Evolutionary conservation across 2,113 vertebrate species (phyloP).

Genomic region (Amblyornis subalaris): DNA sequence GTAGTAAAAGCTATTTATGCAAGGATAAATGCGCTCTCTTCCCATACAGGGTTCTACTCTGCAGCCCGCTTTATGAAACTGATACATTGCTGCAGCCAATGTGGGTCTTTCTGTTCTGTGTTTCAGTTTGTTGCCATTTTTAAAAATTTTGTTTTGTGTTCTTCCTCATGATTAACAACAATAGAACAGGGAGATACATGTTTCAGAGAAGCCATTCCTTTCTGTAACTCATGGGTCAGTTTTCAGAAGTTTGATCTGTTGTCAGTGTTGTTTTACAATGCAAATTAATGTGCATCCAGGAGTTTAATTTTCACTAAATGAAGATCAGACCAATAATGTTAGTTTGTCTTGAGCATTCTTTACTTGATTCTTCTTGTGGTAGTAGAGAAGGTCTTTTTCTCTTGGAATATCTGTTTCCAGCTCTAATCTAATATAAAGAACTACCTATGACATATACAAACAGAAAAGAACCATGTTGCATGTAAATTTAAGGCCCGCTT

Average conservation of each 20-base stretch:
- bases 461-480: neutral
- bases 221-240: neutral
- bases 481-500: neutral
- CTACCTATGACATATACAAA: neutral
- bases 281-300: neutral
- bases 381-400: neutral
- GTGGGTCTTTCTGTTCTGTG: neutral
- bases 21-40: neutral
- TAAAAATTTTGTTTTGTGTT: neutral
- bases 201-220: neutral
- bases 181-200: neutral
- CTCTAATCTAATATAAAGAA: neutral
- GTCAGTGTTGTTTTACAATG: neutral
- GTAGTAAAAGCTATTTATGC: conserved; percentile 17
- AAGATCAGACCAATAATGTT: neutral
- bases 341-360: neutral
- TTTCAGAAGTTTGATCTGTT: neutral
- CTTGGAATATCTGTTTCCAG: neutral
- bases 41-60: neutral
- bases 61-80: neutral
- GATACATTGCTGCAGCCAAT: neutral
- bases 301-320: neutral
- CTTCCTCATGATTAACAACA: neutral
- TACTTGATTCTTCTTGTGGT: neutral
- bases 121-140: neutral